Percentiles rank a stretch among this genome's conserved stretches.
Evolutionary conservation across 37 sponge, comb jelly and placozoan genomes (phyloP).

Genomic region (Dysidea cf. avara): DNA sequence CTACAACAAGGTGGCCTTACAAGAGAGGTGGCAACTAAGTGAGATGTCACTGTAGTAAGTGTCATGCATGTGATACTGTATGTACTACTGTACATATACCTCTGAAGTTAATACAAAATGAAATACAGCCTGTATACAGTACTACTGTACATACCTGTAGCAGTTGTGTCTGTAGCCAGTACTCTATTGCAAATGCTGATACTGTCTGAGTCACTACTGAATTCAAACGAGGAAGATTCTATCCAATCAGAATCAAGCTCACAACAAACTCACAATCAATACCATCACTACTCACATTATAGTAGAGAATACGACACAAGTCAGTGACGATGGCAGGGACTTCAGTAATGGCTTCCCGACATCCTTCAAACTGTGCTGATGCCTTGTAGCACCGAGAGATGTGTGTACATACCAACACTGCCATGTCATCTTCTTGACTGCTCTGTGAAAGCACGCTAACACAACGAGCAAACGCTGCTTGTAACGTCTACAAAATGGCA

Average conservation of each 20-base stretch:
- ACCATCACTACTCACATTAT: slow-evolving; percentile 53
- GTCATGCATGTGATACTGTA: too few relatives aligned
- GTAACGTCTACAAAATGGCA: slow-evolving; percentile 49
- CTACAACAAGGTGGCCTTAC: too few relatives aligned
- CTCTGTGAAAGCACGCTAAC: slow-evolving; percentile 77
- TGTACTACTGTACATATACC: too few relatives aligned
- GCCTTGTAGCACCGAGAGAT: slow-evolving; percentile 90
- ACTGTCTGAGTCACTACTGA: slow-evolving; percentile 72
- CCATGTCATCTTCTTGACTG: slow-evolving; percentile 71
- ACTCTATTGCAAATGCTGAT: slow-evolving; percentile 78
- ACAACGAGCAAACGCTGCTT: slow-evolving; percentile 81
- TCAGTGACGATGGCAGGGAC: slow-evolving; percentile 77
- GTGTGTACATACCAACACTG: slow-evolving; percentile 85
- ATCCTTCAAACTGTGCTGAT: slow-evolving; percentile 94
- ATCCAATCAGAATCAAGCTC: neutral
- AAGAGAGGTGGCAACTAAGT: too few relatives aligned
- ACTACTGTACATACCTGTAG: slow-evolving; percentile 73
- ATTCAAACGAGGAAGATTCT: slow-evolving; percentile 81
- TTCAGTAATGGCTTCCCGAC: slow-evolving; percentile 87
- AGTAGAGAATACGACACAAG: slow-evolving; percentile 86
- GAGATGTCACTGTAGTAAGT: too few relatives aligned
- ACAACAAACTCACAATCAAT: neutral
- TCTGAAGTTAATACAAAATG: too few relatives aligned
- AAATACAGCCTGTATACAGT: too few relatives aligned
- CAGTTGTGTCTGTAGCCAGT: slow-evolving; percentile 87